Evolutionary conservation across 2,797 vertebrate species (phyloP).

Genomic region (Peromyscus aztecus): DNA sequence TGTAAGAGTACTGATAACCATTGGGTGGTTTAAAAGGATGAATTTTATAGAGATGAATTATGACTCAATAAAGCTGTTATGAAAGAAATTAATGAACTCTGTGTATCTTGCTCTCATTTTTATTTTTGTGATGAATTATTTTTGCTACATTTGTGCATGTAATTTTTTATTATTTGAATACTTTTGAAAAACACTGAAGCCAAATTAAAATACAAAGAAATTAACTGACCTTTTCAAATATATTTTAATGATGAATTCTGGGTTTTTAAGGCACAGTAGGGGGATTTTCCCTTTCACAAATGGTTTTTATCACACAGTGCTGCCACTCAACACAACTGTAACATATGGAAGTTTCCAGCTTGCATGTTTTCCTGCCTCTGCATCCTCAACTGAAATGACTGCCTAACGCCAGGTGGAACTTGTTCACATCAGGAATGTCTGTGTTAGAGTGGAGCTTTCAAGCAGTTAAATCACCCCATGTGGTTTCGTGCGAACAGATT

Average conservation of each 20-base stretch:
- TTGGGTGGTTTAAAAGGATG: not conserved
- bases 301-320: slow-evolving; percentile 54
- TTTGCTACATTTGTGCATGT: slow-evolving; percentile 32
- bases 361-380: slow-evolving; percentile 28
- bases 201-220: slow-evolving; percentile 66
- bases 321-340: slow-evolving; percentile 48
- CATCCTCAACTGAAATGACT: slow-evolving; percentile 28
- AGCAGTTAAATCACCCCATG: not conserved
- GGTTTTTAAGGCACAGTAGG: slow-evolving; percentile 21
- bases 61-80: not conserved
- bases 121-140: slow-evolving; percentile 45
- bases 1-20: not conserved
- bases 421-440: slow-evolving; percentile 60
- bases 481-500: not conserved
- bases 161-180: not conserved
- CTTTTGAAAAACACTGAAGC: not conserved
- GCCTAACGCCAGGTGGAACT: not conserved
- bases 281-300: slow-evolving; percentile 31
- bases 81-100: not conserved
- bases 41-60: slow-evolving; percentile 26
- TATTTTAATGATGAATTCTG: slow-evolving; percentile 43
- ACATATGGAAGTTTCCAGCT: not conserved
- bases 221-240: slow-evolving; percentile 31
- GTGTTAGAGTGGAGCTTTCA: slow-evolving; percentile 56
- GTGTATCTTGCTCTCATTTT: slow-evolving; percentile 21